These are phyloP conservation scores for Lingula anatina DNA, from an alignment of 2,888 invertebrate species.

Conservation along the genomic window DNA sequence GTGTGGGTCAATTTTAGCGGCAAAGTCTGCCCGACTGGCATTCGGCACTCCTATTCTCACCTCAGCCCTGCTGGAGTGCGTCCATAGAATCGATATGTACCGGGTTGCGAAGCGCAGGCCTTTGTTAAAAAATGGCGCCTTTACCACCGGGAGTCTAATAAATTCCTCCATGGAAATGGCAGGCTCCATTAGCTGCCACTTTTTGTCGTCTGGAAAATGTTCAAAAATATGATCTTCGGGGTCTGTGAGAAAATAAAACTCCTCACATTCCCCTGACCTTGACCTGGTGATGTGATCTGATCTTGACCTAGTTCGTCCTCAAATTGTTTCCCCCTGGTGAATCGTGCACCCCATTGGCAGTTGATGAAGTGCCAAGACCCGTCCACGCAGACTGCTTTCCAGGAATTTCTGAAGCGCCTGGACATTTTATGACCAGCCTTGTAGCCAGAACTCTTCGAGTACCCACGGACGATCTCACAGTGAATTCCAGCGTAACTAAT, in stretches of 20 bases:
- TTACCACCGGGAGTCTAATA: constrained; percentile 53
- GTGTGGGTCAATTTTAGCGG: too few species aligned
- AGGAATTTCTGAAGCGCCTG: constrained; percentile 81
- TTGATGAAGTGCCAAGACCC: constrained; percentile 99
- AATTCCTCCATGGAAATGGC: constrained; percentile 53
- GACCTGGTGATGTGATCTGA: constrained; percentile 16
- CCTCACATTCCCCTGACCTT: constrained; percentile 45
- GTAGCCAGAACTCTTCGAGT: constrained; percentile 97
- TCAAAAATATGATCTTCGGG: constrained; percentile 51
- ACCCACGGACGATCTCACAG: constrained; percentile 97
- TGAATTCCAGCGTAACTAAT: constrained; percentile 93
- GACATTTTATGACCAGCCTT: constrained; percentile 71
- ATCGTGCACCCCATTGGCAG: constrained; percentile 98
- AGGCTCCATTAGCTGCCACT: constrained; percentile 54
- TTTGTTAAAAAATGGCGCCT: constrained; percentile 55
- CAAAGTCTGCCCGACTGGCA: not conserved
- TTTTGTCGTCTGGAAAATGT: constrained; percentile 46
- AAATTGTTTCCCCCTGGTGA: constrained; percentile 29
- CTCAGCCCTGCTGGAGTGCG: too few species aligned
- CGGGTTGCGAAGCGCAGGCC: too few species aligned
- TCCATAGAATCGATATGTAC: too few species aligned
- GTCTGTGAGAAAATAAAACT: constrained; percentile 51
- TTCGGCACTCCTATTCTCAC: too few species aligned
- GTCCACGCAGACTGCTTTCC: constrained; percentile 99
- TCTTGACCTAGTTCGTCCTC: too few species aligned